Evolutionary conservation across 2,797 vertebrate genomes (phyloP).

Genomic region (Poecilia velifera): DNA sequence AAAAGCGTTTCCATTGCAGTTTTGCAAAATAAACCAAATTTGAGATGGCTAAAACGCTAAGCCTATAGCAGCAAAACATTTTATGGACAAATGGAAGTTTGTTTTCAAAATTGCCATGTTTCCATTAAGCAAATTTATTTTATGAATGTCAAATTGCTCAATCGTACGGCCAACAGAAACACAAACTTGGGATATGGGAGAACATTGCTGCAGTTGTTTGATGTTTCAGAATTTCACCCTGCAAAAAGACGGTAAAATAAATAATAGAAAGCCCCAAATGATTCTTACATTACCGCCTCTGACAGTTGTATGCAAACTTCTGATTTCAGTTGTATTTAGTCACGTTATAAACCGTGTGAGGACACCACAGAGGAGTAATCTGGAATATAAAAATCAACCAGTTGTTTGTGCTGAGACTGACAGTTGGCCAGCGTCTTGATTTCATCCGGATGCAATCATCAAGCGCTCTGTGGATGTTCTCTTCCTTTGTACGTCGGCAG

Average conservation of each 20-base stretch:
- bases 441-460: conserved; percentile 1
- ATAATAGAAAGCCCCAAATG: neutral
- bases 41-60: too few relatives aligned
- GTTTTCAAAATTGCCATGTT: too few relatives aligned
- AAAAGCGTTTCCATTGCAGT: too few relatives aligned
- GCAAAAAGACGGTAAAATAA: neutral
- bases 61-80: too few relatives aligned
- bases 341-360: neutral
- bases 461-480: conserved; percentile 23
- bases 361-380: neutral
- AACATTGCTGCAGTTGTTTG: neutral
- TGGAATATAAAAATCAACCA: neutral
- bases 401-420: neutral
- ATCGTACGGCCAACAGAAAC: too few relatives aligned
- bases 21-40: too few relatives aligned
- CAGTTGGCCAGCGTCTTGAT: neutral
- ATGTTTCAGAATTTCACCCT: neutral
- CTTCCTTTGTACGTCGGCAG: conserved; percentile 7
- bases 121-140: too few relatives aligned
- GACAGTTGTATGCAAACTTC: neutral
- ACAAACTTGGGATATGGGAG: neutral
- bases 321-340: neutral
- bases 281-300: neutral
- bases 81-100: too few relatives aligned
- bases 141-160: too few relatives aligned